Conservation (phyloP, 2,113 vertebrate genomes). For the Casuarius casuarius region DNA sequence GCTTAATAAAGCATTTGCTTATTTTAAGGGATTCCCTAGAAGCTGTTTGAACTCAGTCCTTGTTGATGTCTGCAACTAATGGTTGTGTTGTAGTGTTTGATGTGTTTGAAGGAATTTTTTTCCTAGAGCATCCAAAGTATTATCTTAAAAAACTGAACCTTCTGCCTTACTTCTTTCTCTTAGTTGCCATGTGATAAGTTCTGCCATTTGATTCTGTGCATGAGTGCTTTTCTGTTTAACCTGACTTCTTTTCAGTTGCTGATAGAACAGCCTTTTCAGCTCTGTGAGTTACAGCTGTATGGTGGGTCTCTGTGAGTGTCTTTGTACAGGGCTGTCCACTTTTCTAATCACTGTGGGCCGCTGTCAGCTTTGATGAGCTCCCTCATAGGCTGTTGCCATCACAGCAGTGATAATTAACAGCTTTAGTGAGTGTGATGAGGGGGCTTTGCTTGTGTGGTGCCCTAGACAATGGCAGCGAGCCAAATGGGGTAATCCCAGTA, state of each 20-base stretch:
- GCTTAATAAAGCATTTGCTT: not conserved
- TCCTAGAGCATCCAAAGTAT: not conserved
- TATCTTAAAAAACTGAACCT: not conserved
- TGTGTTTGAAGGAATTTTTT: not conserved
- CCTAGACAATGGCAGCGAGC: no score
- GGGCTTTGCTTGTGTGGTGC: no score
- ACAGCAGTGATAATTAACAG: no score
- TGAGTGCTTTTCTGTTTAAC: not conserved
- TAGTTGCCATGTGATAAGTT: not conserved
- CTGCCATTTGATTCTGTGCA: not conserved
- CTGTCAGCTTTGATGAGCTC: no score
- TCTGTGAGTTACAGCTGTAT: no score
- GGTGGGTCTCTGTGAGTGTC: no score
- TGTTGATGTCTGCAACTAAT: not conserved
- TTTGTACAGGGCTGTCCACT: no score
- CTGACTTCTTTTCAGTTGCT: not conserved
- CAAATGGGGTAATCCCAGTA: no score
- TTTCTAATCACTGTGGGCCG: no score
- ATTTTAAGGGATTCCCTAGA: not conserved
- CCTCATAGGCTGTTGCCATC: no score
- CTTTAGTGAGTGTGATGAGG: no score
- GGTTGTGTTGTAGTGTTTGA: not conserved
- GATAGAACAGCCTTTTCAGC: not conserved
- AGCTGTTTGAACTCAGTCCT: not conserved
- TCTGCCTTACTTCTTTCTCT: not conserved